Evolutionary conservation across 2,888 invertebrate genomes (phyloP).

Genomic region (Drosophila rubida): DNA sequence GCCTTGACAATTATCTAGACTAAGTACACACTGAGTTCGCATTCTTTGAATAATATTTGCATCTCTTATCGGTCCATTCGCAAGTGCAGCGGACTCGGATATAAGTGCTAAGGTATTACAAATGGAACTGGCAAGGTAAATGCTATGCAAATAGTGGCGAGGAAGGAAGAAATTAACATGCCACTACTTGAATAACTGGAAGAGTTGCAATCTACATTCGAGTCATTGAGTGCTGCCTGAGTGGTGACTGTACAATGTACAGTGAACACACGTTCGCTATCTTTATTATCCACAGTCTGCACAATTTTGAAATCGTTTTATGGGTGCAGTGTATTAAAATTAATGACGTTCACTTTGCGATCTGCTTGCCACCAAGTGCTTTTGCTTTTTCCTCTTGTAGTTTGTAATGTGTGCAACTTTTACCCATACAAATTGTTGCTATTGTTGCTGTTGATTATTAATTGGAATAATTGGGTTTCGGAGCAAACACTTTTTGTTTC

Average conservation of each 20-base stretch:
- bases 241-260: neutral
- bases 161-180: conserved; percentile 1
- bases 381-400: neutral
- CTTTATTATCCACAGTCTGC: neutral
- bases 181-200: neutral
- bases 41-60: conserved; percentile 16
- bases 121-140: neutral
- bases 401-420: conserved; percentile 20
- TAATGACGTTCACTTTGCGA: conserved; percentile 14
- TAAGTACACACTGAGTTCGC: neutral
- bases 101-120: neutral
- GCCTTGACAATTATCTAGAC: neutral
- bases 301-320: conserved; percentile 3
- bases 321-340: conserved; percentile 15
- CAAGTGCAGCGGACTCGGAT: neutral
- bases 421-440: conserved; percentile 21
- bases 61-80: conserved; percentile 8
- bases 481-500: conserved; percentile 23
- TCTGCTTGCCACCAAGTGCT: neutral
- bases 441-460: conserved; percentile 22
- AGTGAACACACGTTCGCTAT: neutral
- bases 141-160: neutral
- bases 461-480: conserved; percentile 40
- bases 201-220: neutral
- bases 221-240: neutral